Evolutionary conservation across 2,113 vertebrate species (phyloP), one percentile per base, ranked within the genome.

Genomic region (Saguinus imperator): DNA sequence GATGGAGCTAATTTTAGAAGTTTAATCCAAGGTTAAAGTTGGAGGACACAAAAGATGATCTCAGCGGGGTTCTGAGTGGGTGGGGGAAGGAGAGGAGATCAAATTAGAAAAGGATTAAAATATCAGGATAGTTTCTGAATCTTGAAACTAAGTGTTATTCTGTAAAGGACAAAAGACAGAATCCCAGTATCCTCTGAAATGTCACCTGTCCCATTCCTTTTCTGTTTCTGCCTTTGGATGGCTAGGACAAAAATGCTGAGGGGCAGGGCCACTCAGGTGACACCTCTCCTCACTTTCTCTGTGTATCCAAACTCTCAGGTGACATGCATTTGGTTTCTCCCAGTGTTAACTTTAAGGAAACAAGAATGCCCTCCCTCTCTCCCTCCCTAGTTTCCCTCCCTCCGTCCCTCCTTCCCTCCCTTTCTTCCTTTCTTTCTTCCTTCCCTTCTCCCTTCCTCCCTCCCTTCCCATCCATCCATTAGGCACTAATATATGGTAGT

Each of bases 41-140:
- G 77, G 81, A 88, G 48, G 66, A 40, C 7, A 87, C 48, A 84
- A 37, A 92, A 81, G 89, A 64, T 79, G 72, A 64, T 43, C 89
- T 91, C 94, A 61, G 52, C 8, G 55, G 95, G 96, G 73, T 94
- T 94, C 91, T 73, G 52, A 81, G 68, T 86, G 61, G 72, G 70
- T 75, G 80, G 73, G 81, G 55, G 25, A 58, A 91, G 95, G 50
- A 92, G 83, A 73, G 50, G 66, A 72, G 89, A 88, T 81, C 81
- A 76, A 43, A 66, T 91, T 64, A 95, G 92, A 75, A 94, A 75
- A 43, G 43, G 92, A 91, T 95, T 72, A 70, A 94, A 80, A 43
- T 87, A 75, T 52, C 80, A 72, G 87, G 5, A 8, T 16, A 8
- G 43, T 82, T 95, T 92, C 92, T 52, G 43, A 87, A 81, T 81